Evolutionary conservation across 2,113 vertebrate species (phyloP).

Genomic region (Tragelaphus buxtoni): DNA sequence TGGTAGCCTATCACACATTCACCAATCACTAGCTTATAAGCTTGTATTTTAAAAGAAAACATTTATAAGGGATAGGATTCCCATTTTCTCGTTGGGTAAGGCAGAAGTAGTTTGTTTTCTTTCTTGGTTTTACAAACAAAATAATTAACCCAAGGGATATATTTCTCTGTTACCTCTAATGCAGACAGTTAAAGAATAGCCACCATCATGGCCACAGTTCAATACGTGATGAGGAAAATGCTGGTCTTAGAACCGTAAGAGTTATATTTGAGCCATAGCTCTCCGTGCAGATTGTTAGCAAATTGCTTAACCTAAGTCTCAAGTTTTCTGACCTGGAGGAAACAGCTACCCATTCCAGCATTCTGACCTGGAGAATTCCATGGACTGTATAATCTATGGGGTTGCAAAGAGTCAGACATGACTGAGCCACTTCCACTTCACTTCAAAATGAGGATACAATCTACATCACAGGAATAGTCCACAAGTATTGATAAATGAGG

Average conservation of each 20-base stretch:
- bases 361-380: neutral
- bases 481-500: neutral
- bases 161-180: neutral
- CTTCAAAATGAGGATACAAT: neutral
- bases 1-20: neutral
- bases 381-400: neutral
- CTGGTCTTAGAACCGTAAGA: neutral
- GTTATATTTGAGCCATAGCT: neutral
- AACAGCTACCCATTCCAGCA: neutral
- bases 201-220: neutral
- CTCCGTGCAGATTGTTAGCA: neutral
- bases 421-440: neutral
- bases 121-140: neutral
- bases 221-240: neutral
- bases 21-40: neutral
- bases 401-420: neutral
- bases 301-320: neutral
- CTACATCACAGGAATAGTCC: neutral
- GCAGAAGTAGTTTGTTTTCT: neutral
- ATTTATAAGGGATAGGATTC: neutral
- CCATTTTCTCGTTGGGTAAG: neutral
- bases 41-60: neutral
- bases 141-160: neutral
- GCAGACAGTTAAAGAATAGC: neutral
- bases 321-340: neutral